phyloP scores from a whole-genome alignment of 2,113 vertebrate species.

The Eurystomus gularis region DNA sequence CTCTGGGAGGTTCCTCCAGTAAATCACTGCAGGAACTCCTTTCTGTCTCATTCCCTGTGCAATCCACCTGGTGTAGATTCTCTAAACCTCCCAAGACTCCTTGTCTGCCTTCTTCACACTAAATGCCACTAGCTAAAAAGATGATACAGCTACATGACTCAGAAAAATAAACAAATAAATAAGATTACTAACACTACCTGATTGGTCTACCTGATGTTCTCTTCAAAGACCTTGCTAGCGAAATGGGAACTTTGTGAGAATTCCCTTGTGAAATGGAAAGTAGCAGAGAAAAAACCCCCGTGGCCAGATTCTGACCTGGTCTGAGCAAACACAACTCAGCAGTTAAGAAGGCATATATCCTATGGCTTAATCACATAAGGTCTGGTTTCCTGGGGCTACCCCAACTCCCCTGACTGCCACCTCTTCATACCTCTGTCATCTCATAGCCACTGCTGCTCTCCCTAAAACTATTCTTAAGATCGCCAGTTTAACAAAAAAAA shows the following conservation, averaged over 20 bases:
- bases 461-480: background rate
- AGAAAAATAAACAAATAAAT: background rate
- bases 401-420: background rate
- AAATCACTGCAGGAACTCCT: background rate
- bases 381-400: background rate
- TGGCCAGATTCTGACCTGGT: background rate
- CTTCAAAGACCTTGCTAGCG: background rate
- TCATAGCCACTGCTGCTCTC: background rate
- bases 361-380: background rate
- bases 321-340: background rate
- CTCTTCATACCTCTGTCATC: background rate
- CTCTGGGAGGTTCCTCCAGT: background rate
- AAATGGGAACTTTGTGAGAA: background rate
- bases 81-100: background rate
- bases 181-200: background rate
- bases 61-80: background rate
- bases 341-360: accelerated
- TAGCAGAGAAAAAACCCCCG: background rate
- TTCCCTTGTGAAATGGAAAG: background rate
- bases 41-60: background rate
- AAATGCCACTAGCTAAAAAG: background rate
- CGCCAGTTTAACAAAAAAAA: background rate
- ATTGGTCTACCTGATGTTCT: background rate
- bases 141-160: accelerated
- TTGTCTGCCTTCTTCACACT: background rate